A percentile compares a stretch with the other conserved stretches of the same genome.
phyloP scores from a whole-genome alignment of 2,888 invertebrate genomes.

The Drepana falcataria region DNA sequence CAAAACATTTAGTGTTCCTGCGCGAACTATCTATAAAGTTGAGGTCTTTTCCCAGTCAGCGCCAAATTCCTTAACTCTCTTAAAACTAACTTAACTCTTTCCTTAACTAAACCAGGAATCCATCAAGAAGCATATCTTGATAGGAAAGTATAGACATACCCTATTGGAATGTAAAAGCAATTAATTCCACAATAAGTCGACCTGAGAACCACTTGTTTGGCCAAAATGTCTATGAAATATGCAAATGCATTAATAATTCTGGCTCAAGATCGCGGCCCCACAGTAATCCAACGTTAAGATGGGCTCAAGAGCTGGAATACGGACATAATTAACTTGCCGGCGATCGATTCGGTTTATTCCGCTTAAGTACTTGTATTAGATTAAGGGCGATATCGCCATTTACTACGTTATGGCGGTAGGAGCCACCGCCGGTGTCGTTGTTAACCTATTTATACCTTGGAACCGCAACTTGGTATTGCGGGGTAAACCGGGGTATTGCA shows the following conservation, averaged over 20 bases:
- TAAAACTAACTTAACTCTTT: no score
- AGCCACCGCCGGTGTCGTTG: neutral
- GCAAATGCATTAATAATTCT: conserved; percentile 47
- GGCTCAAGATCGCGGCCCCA: conserved; percentile 19
- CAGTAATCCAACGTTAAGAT: conserved; percentile 20
- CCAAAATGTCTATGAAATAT: conserved; percentile 28
- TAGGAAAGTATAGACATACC: neutral
- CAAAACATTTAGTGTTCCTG: no score
- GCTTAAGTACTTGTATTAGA: neutral
- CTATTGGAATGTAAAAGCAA: conserved; percentile 2
- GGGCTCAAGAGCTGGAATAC: conserved; percentile 22
- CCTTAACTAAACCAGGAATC: no score
- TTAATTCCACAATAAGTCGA: conserved; percentile 15
- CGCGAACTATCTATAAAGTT: no score
- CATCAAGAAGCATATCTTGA: neutral
- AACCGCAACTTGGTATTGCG: no score
- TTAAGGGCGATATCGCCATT: neutral
- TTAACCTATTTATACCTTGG: neutral
- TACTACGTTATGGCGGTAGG: neutral
- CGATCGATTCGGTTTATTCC: conserved; percentile 11
- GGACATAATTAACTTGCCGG: conserved; percentile 27
- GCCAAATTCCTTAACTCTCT: no score
- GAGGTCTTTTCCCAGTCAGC: no score
- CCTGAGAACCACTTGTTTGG: conserved; percentile 6
- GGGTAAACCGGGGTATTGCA: no score